A percentile compares a stretch with the other conserved stretches of the same genome.
Conservation (phyloP, 2,113 vertebrate genomes). For the Microcebus jonahi region DNA sequence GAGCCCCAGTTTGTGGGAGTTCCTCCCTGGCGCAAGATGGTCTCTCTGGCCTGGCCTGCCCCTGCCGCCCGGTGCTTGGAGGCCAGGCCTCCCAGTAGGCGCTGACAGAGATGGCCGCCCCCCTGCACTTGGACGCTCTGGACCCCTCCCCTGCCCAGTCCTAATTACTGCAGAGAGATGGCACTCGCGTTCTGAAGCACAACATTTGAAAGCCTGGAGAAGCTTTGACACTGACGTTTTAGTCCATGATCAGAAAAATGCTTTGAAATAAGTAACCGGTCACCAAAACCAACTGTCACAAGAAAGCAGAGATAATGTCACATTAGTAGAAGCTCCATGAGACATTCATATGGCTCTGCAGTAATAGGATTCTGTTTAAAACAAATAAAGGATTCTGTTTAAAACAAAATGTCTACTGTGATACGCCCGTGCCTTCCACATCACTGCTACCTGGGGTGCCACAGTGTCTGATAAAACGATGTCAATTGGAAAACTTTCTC, state of each 20-base stretch:
- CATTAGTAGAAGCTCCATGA: not conserved
- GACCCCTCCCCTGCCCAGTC: not conserved
- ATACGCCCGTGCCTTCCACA: not conserved
- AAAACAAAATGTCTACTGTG: not conserved
- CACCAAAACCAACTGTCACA: not conserved
- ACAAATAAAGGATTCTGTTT: slow-evolving; percentile 46
- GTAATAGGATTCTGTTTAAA: slow-evolving; percentile 34
- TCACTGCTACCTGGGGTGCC: not conserved
- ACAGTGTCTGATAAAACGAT: not conserved
- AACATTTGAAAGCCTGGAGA: not conserved
- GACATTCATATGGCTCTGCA: not conserved
- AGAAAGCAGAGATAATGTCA: slow-evolving; percentile 9
- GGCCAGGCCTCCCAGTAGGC: not conserved
- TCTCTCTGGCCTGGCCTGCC: not conserved
- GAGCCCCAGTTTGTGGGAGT: not conserved
- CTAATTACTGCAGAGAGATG: not conserved
- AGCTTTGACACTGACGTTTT: not conserved
- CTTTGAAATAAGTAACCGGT: slow-evolving; percentile 15
- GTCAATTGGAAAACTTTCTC: not conserved
- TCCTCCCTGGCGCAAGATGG: not conserved
- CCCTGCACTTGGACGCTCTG: not conserved
- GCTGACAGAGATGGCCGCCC: not conserved
- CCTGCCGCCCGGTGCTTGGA: not conserved
- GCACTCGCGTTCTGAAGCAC: not conserved
- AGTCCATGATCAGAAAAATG: not conserved